Base-by-base conservation (phyloP, 2,113 vertebrate species). In the Megalops atlanticus region DNA sequence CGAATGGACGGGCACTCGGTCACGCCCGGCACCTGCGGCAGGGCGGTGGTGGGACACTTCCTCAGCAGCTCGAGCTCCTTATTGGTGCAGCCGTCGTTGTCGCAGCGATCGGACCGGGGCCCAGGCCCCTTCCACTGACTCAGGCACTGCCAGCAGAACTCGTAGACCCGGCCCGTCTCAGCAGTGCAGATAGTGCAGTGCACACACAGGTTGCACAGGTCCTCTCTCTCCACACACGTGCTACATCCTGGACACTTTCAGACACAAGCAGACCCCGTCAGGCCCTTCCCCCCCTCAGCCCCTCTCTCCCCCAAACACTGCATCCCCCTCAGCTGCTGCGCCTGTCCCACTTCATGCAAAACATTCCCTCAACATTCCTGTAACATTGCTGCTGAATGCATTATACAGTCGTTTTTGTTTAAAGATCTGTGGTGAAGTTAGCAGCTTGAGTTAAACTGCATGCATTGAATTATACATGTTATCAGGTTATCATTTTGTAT, bases 81-180 rank as follows among this genome's bases (percentile, higher is more conserved):
- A 33, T 91, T 93, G 75, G 33, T 11, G 52, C 93, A 94, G 82
- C 83, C 87, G 0, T 82, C 36, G 15, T 94, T 92, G 43, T 83
- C 82, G 45, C 93, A 94, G 82, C 82, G 84, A 81, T 93, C 90
- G 0, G 91, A 90, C 38, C 88, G 85, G 0, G 92, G 92, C 16
- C 74, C 90, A 0, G 0, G 5, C 0, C 92, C 93, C 85, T 88
- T 90, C 93, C 93, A 94, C 0, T 1, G 0, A n/a, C 76, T 90
- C 82, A 89, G 73, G 87, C 93, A 94, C 88, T 93, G 93, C 90
- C 92, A 94, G 84, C 93, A 94, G 88, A 94, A 93, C 0, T 90
- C 0, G 24, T 0, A 88, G 0, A 0, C 0, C 0, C 52, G 21
- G 0, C 80, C 74, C 1, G 78, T 86, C 18, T 89, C 86, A 0